These are phyloP conservation scores for Indicator maculatus DNA, from an alignment of 2,113 vertebrate genomes.

Conservation along the genomic window DNA sequence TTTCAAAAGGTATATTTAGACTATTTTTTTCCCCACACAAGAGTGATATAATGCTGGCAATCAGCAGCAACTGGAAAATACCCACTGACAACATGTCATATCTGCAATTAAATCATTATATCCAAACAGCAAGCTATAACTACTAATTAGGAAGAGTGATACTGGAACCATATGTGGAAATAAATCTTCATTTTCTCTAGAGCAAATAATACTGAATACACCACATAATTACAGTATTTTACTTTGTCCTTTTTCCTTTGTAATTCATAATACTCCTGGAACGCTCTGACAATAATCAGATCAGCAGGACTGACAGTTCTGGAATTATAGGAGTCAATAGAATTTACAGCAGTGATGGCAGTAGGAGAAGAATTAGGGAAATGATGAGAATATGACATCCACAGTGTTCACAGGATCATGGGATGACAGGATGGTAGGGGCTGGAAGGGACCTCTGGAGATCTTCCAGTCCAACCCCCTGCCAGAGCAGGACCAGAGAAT, in stretches of 20 bases:
- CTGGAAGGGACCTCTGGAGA: too few species aligned
- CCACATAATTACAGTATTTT: conserved; percentile 35
- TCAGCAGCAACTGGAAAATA: conserved; percentile 43
- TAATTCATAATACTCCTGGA: background rate
- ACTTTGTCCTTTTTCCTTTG: conserved; percentile 1
- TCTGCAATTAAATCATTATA: conserved; percentile 53
- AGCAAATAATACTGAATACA: background rate
- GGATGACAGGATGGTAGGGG: too few species aligned
- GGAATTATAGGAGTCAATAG: background rate
- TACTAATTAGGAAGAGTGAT: conserved; percentile 32
- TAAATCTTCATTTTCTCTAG: conserved; percentile 42
- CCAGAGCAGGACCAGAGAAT: too few species aligned
- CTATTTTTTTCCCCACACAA: background rate
- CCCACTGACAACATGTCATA: background rate
- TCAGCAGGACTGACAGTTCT: background rate
- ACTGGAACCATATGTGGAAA: conserved; percentile 12
- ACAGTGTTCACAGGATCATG: background rate
- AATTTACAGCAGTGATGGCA: background rate
- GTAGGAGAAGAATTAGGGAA: background rate
- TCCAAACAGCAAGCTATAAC: conserved; percentile 35
- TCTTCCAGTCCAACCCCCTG: too few species aligned
- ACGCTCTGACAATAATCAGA: background rate
- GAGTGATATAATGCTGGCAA: background rate
- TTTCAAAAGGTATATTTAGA: conserved; percentile 15
- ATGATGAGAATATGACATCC: background rate